Conservation (phyloP, 2,888 invertebrate species). For the Nowickia ferox region DNA sequence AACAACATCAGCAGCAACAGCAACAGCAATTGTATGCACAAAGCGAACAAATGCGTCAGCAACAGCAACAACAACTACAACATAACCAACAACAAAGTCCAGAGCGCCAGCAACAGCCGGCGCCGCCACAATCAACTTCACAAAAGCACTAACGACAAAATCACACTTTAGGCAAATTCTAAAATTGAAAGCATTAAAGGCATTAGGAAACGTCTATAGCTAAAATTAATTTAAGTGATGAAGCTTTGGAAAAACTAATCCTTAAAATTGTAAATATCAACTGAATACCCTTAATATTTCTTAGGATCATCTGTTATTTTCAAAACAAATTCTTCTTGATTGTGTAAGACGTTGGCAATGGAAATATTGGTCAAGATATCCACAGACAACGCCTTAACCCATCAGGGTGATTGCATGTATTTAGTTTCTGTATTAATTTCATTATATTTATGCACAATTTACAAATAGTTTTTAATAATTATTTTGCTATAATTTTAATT, state of each 20-base stretch:
- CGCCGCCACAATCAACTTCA: slow-evolving; percentile 51
- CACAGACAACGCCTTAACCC: no score
- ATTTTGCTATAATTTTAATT: not conserved
- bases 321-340: no score
- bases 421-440: slow-evolving; percentile 5
- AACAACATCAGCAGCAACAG: slow-evolving; percentile 75
- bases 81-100: slow-evolving; percentile 75
- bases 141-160: slow-evolving; percentile 56
- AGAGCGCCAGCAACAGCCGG: slow-evolving; percentile 73
- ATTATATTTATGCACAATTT: not conserved
- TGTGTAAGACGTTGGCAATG: no score
- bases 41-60: slow-evolving; percentile 70
- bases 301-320: slow-evolving; percentile 37
- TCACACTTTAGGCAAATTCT: slow-evolving; percentile 37
- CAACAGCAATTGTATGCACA: slow-evolving; percentile 74
- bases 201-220: not conserved
- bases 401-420: not conserved
- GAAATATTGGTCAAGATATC: no score
- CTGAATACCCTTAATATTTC: slow-evolving; percentile 31
- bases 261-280: not conserved
- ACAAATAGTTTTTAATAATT: not conserved
- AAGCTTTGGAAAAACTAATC: not conserved
- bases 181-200: slow-evolving; percentile 20
- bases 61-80: slow-evolving; percentile 72
- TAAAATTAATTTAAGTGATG: not conserved